A percentile compares a stretch with the other conserved stretches of the same genome.
These are phyloP conservation scores for Protonibea diacanthus DNA, from an alignment of 2,797 vertebrate genomes.

Conservation along the genomic window DNA sequence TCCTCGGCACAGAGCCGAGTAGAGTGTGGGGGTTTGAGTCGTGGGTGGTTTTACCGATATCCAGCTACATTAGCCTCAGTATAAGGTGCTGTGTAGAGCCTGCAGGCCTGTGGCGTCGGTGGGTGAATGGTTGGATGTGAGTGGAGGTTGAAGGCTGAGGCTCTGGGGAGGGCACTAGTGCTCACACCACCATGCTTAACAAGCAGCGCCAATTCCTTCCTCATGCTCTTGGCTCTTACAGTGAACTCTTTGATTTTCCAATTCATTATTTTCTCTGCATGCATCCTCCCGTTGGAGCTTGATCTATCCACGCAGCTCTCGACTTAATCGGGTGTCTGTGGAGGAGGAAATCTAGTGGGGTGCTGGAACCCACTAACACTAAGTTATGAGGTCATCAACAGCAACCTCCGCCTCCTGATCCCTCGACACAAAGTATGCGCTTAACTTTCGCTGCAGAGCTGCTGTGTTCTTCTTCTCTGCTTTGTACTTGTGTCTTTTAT, in stretches of 20 bases:
- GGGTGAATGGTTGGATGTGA: conserved; percentile 58
- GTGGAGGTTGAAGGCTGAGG: conserved; percentile 65
- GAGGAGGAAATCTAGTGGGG: conserved; percentile 65
- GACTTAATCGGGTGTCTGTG: conserved; percentile 42
- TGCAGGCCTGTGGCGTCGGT: conserved; percentile 40
- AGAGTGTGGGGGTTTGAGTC: conserved; percentile 66
- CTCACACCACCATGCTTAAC: conserved; percentile 63
- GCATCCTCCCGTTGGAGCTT: conserved; percentile 34
- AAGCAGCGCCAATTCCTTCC: conserved; percentile 59
- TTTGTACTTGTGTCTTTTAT: neutral
- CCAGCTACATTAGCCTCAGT: conserved; percentile 66
- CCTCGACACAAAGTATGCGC: conserved; percentile 9
- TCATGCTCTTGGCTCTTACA: conserved; percentile 51
- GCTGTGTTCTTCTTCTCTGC: neutral
- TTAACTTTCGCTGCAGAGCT: conserved; percentile 23
- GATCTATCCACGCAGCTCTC: conserved; percentile 9
- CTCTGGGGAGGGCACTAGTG: conserved; percentile 54
- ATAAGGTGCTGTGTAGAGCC: conserved; percentile 45
- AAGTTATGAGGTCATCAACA: conserved; percentile 62
- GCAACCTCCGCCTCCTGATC: conserved; percentile 51
- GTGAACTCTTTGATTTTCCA: conserved; percentile 81
- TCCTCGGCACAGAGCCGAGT: conserved; percentile 17
- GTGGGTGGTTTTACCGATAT: conserved; percentile 76
- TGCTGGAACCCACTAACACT: conserved; percentile 44
- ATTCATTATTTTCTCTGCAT: conserved; percentile 71